Conservation (phyloP, 2,797 vertebrate genomes). For the Ataeniobius toweri region DNA sequence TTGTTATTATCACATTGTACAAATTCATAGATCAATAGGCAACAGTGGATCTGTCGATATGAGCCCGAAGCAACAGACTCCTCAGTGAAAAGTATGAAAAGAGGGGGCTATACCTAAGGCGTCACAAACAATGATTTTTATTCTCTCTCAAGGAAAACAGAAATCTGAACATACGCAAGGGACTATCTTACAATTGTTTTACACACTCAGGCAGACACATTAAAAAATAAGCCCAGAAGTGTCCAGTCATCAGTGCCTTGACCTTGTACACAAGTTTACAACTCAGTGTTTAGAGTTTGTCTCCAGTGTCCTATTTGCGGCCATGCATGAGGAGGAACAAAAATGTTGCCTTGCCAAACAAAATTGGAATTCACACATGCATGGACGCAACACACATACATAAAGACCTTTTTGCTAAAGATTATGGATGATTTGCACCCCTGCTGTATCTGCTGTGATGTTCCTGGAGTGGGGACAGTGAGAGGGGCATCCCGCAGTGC, state of each 20-base stretch:
- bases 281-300: conserved; percentile 18
- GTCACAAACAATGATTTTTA: conserved; percentile 60
- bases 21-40: conserved; percentile 77
- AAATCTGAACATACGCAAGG: conserved; percentile 45
- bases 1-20: conserved; percentile 68
- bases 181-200: conserved; percentile 52
- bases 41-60: conserved; percentile 66
- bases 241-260: conserved; percentile 45
- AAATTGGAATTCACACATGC: conserved; percentile 57
- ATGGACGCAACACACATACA: conserved; percentile 40
- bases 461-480: conserved; percentile 63
- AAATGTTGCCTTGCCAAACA: conserved; percentile 26
- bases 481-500: conserved; percentile 72
- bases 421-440: conserved; percentile 69
- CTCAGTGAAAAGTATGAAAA: conserved; percentile 35
- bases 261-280: conserved; percentile 36
- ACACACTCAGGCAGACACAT: conserved; percentile 31
- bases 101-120: conserved; percentile 49
- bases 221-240: conserved; percentile 41
- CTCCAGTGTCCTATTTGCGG: conserved; percentile 10
- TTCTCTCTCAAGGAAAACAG: conserved; percentile 56
- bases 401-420: conserved; percentile 42
- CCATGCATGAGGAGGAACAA: conserved; percentile 28
- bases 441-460: conserved; percentile 65
- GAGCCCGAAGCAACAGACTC: conserved; percentile 53